Conservation (phyloP, 2,797 vertebrate species). For the Triplophysa yarkandensis region DNA sequence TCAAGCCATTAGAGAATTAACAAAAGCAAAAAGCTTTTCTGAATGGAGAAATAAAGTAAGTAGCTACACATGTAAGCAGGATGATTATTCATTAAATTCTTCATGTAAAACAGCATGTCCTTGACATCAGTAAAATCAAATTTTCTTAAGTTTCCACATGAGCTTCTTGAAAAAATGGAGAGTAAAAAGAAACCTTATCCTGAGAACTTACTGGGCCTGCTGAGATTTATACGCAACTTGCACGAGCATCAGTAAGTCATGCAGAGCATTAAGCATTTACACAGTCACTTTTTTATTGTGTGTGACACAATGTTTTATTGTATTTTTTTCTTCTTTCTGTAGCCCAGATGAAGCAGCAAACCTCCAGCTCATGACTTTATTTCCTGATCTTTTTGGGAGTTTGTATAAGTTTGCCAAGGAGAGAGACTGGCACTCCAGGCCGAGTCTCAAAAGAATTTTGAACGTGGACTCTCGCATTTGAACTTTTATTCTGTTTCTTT, state of each 20-base stretch:
- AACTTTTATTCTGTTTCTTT: no score
- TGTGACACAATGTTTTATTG: background rate
- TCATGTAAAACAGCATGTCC: no score
- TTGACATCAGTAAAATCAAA: background rate
- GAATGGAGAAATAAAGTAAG: constrained; percentile 65
- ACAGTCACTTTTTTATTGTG: background rate
- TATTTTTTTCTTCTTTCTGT: background rate
- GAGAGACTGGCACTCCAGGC: constrained; percentile 51
- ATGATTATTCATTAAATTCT: no score
- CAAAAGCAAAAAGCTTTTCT: constrained; percentile 46
- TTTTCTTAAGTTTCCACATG: constrained; percentile 55
- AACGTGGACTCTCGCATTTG: no score
- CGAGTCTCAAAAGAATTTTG: constrained; percentile 51
- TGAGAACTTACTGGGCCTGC: constrained; percentile 60
- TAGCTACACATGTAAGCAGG: background rate
- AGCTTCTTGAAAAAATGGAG: constrained; percentile 59
- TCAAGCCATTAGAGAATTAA: constrained; percentile 39
- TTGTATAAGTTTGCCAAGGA: constrained; percentile 60
- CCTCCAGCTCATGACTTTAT: constrained; percentile 48
- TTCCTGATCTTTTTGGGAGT: constrained; percentile 65
- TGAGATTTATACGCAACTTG: constrained; percentile 67
- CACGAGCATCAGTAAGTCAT: constrained; percentile 61
- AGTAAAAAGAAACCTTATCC: constrained; percentile 53
- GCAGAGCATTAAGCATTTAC: constrained; percentile 9
- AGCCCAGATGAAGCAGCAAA: constrained; percentile 36